These are phyloP conservation scores for Lepilemur ruficaudatus DNA, from an alignment of 2,797 vertebrate genomes.

Conservation along the genomic window DNA sequence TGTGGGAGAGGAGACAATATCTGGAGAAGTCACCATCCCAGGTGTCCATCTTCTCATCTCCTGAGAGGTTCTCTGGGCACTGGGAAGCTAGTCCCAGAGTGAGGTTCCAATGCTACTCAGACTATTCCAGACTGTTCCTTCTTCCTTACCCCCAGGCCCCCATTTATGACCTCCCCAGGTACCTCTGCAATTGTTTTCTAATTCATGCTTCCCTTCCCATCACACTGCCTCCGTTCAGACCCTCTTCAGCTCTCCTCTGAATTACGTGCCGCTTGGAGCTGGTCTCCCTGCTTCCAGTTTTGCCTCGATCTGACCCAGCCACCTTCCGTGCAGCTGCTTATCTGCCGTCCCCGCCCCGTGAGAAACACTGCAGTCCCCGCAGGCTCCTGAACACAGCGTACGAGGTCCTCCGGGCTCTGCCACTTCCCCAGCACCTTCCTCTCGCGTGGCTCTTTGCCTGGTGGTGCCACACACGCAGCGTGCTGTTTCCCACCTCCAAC, in stretches of 20 bases:
- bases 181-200: neutral
- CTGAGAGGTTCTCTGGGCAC: neutral
- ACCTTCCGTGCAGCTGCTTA: neutral
- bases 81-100: neutral
- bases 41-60: neutral
- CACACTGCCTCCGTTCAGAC: neutral
- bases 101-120: neutral
- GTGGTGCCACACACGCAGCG: neutral
- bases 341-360: neutral
- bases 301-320: neutral
- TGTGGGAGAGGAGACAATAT: neutral
- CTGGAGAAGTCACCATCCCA: neutral
- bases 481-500: neutral
- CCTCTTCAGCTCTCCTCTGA: neutral
- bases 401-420: too few relatives aligned
- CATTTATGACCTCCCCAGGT: neutral
- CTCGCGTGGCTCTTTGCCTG: neutral
- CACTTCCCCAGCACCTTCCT: neutral
- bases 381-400: neutral
- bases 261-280: neutral
- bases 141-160: neutral
- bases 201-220: neutral
- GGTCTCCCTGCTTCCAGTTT: neutral
- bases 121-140: neutral
- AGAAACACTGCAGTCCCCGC: neutral